Evolutionary conservation across 1,140 invertebrate genomes (phyloP).

Genomic region (Drosophila tani): DNA sequence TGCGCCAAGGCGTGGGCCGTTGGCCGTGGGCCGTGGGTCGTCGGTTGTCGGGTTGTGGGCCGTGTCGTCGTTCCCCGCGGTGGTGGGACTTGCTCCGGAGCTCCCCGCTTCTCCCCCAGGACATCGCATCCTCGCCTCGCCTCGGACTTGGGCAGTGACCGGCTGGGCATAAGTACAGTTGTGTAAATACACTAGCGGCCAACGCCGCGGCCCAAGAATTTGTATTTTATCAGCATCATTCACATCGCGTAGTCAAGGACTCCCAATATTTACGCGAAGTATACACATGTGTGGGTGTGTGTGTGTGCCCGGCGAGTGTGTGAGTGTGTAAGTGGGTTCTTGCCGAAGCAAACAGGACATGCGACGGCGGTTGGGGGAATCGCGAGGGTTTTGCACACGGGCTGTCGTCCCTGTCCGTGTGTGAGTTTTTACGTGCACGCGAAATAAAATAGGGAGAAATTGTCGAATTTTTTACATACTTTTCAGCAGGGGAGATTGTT

Average conservation of each 20-base stretch:
- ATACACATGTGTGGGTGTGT: constrained; percentile 8
- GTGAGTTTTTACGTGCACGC: constrained; percentile 23
- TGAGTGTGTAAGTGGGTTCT: constrained; percentile 63
- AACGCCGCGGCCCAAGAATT: constrained; percentile 81
- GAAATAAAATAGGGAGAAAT: constrained; percentile 9
- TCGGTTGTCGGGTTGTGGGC: constrained; percentile 52
- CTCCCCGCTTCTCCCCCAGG: not conserved
- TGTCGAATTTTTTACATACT: not conserved
- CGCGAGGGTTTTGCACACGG: constrained; percentile 67
- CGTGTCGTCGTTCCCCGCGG: constrained; percentile 51
- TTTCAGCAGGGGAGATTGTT: not conserved
- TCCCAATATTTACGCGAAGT: constrained; percentile 83
- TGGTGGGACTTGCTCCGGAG: constrained; percentile 58
- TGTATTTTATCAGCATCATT: constrained; percentile 84
- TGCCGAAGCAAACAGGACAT: constrained; percentile 82
- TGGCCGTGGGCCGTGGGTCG: constrained; percentile 26
- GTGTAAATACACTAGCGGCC: constrained; percentile 82
- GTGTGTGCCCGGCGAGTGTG: constrained; percentile 16
- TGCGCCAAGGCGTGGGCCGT: constrained; percentile 70
- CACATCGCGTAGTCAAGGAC: constrained; percentile 83
- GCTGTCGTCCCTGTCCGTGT: constrained; percentile 36
- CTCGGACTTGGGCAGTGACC: constrained; percentile 65
- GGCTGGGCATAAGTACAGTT: constrained; percentile 78
- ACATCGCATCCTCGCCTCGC: constrained; percentile 15
- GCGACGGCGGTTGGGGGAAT: constrained; percentile 44